Base-by-base conservation (phyloP, 2,113 vertebrate species). In the Bambusicola thoracicus region DNA sequence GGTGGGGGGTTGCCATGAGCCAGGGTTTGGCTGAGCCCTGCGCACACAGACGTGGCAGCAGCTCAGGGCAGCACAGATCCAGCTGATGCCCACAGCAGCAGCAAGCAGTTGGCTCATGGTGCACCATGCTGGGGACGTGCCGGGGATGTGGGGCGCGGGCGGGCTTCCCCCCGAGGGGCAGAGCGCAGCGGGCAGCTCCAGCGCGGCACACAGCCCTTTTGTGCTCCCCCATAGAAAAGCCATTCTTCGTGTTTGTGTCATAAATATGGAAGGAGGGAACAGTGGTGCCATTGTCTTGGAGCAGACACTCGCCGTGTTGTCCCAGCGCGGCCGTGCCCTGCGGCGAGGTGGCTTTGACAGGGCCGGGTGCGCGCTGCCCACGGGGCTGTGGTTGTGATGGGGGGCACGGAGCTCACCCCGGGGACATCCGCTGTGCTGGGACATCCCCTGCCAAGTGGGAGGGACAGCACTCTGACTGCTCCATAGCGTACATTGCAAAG, bases 131-230 rank as follows among this genome's bases (percentile, higher is more conserved):
- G 55, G 55, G 55, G 55, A 56, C 18, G 30, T n/a, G 30, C 17
- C 11, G 30, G 55, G 55, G 55, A 32, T 58, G 55, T n/a, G 32
- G 21, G 4, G 27, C 22, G 49, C 0, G 5, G 74, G 48, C n/a
- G 75, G 76, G 40, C 43, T 90, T 29, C 79, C 46, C 80, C 48
- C 5, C 4, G 30, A 22, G 61, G 19, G 11, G 19, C 51, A 38
- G 1, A 7, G 43, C 0, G 8, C 1, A 15, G 48, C 27, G 34
- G 90, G 41, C 70, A 2, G 0, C 53, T 66, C 59, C 79, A 8
- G 55, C 75, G 46, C 79, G 20, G 10, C 87, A 87, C 80, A 85
- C 62, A 38, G 78, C 63, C 69, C 89, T 51, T 78, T 95, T 96
- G 94, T 94, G 73, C 41, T 38, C 16, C 72, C 13, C 58, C 75